These are phyloP conservation scores for Acridotheres tristis DNA, from an alignment of 2,797 vertebrate species.

Conservation along the genomic window DNA sequence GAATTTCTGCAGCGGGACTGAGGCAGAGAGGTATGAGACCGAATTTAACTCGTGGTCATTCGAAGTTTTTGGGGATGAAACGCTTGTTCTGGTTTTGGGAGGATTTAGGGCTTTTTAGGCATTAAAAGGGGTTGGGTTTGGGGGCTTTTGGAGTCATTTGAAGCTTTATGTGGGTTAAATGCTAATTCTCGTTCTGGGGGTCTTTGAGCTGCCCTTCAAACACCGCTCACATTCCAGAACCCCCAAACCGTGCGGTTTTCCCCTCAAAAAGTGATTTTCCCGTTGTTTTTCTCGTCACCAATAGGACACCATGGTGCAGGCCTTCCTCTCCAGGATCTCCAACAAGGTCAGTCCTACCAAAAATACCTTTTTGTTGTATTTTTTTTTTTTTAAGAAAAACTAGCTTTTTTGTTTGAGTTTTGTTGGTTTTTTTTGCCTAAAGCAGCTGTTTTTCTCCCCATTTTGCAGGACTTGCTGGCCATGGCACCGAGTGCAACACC, in stretches of 20 bases:
- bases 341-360: slow-evolving; percentile 38
- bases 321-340: slow-evolving; percentile 51
- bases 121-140: neutral
- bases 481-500: slow-evolving; percentile 64
- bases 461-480: slow-evolving; percentile 69
- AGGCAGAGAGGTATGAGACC: neutral
- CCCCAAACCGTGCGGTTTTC: accelerated
- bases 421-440: neutral
- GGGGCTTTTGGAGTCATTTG: neutral
- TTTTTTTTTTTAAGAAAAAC: accelerated
- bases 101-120: neutral
- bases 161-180: neutral
- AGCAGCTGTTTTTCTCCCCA: accelerated
- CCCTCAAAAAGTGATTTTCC: accelerated
- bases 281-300: neutral
- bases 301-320: slow-evolving; percentile 37
- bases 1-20: neutral
- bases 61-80: neutral
- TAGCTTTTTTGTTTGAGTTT: accelerated
- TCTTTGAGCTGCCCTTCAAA: neutral
- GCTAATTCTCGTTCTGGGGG: neutral
- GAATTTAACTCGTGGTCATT: accelerated
- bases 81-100: accelerated
- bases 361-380: accelerated
- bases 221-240: accelerated